Conservation (phyloP, 2,797 vertebrate genomes). For the Amphiprion clarkii region DNA sequence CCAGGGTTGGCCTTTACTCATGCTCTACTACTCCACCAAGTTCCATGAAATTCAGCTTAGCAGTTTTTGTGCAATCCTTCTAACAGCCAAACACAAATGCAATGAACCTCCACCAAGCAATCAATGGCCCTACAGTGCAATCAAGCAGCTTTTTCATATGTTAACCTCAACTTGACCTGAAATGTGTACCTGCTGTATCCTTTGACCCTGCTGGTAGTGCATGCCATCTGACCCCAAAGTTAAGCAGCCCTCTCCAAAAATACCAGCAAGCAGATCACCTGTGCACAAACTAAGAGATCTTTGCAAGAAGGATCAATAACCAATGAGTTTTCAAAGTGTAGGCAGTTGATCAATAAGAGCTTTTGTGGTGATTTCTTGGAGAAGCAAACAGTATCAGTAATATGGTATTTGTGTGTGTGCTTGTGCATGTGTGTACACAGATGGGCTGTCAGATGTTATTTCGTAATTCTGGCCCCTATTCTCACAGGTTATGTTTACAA, state of each 20-base stretch:
- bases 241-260: conserved; percentile 39
- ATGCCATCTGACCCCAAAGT: conserved; percentile 43
- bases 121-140: conserved; percentile 5
- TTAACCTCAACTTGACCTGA: conserved; percentile 28
- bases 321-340: conserved; percentile 1
- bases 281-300: conserved; percentile 18
- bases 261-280: conserved; percentile 40
- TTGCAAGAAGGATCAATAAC: conserved; percentile 3
- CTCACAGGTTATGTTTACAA: not conserved
- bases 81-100: too few species aligned
- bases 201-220: conserved; percentile 15
- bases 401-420: not conserved
- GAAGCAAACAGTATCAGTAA: not conserved
- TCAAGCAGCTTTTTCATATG: conserved; percentile 12
- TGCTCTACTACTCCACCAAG: too few species aligned
- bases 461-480: not conserved
- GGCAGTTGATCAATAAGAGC: not conserved
- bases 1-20: too few species aligned
- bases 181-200: conserved; percentile 19
- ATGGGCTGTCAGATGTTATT: not conserved
- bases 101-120: not conserved
- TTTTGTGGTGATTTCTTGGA: not conserved
- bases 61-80: too few species aligned
- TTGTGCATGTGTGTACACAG: not conserved
- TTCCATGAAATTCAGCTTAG: too few species aligned